A percentile compares a stretch with the other conserved stretches of the same genome.
phyloP scores from a whole-genome alignment of 2,113 vertebrate genomes.

The Lates calcarifer region DNA sequence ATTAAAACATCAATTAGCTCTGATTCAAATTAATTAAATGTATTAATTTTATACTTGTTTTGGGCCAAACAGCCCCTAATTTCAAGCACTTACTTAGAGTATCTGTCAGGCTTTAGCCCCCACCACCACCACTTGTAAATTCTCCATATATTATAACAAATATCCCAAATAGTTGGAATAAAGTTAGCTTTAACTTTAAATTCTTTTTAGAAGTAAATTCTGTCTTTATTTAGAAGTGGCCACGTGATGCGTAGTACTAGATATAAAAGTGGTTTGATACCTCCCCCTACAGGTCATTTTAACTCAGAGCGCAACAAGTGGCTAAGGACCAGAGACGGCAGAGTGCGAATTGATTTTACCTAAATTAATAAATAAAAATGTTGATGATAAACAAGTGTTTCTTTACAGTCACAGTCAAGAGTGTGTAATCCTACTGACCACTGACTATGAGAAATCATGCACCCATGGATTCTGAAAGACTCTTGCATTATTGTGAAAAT shows the following conservation, averaged over 20 bases:
- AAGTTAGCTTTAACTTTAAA: not conserved
- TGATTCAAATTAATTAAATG: not conserved
- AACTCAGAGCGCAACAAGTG: conserved; percentile 33
- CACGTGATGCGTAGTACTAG: not conserved
- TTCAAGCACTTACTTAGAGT: not conserved
- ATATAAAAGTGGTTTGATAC: conserved; percentile 16
- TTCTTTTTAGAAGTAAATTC: not conserved
- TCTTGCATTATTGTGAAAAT: not conserved
- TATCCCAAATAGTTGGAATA: not conserved
- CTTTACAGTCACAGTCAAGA: not conserved
- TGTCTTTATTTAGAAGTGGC: not conserved
- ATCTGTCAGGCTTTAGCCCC: not conserved
- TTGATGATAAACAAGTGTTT: not conserved
- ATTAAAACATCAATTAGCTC: not conserved
- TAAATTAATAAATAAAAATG: not conserved
- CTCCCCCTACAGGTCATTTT: conserved; percentile 57
- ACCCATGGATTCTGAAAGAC: not conserved
- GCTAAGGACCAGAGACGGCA: not conserved
- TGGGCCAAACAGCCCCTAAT: not conserved
- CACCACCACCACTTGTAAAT: not conserved
- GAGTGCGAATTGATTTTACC: not conserved
- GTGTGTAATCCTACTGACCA: not conserved
- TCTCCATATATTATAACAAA: not conserved
- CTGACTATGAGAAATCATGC: not conserved
- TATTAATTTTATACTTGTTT: too few species aligned